Base-by-base conservation (phyloP, 1,140 invertebrate species). In the Drosophila athabasca region DNA sequence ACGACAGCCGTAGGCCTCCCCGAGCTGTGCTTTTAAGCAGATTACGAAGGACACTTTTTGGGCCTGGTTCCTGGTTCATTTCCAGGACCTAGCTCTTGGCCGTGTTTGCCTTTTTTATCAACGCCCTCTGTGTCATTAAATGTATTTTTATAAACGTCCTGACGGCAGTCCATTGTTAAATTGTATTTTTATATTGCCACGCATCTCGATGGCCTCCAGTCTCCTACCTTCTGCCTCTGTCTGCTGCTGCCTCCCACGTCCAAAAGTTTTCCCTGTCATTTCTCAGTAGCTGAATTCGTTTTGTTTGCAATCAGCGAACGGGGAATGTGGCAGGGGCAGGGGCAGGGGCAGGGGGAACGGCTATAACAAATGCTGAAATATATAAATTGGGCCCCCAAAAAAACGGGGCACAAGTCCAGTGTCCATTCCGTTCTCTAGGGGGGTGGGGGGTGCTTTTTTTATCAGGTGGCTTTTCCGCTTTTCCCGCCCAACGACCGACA, bases 301-400 rank as follows among this genome's bases (percentile, higher is more conserved):
- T 87, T 61, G 53, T 67, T 79, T 72, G 70, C 82, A 87, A 87
- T 82, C 82, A 87, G 83, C 53, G 70, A 57, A 61, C 64, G 74
- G 55, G 48, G 22, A 49, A 29, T 0, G 26, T n/a, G n/a, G n/a
- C n/a, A n/a, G n/a, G n/a, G n/a, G n/a, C n/a, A n/a, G n/a, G n/a
- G n/a, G n/a, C n/a, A n/a, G n/a, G n/a, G n/a, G n/a, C n/a, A n/a
- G n/a, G n/a, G 53, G 1, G 35, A 17, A 49, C 19, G 29, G 26
- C 66, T 35, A 54, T 58, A 70, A 78, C 64, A 76, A 84, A 79
- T 62, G 62, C 51, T 72, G 69, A 68, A 65, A 84, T 79, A 82
- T 83, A 88, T 88, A 88, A 88, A 88, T 88, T 88, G 83, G 83
- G 69, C 73, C 19, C 17, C 58, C 46, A 51, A 51, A 52, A 44